Base-by-base conservation (phyloP, 2,113 vertebrate genomes). In the Heliornis fulica region DNA sequence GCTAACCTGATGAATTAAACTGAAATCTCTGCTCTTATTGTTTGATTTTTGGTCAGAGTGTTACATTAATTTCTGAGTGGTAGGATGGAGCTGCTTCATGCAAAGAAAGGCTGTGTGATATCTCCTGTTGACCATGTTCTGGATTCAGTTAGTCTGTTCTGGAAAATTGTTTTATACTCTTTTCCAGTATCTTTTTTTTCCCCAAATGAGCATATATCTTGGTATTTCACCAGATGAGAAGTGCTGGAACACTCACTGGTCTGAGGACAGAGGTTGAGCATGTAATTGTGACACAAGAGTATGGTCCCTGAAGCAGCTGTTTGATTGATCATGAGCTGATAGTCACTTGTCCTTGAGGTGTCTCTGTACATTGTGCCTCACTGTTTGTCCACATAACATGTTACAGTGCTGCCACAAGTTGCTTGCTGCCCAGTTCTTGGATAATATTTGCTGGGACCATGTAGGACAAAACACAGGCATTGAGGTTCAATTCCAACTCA, bases 181-280 rank as follows among this genome's bases (percentile, higher is more conserved):
- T 5, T 64, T 71, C 13, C 13, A 26, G 2, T 41, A 9, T 13
- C 16, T 29, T 45, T 66, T 66, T 45, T 12, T 2, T 6, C 0
- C 3, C 3, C 8, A n/a, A 13, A 4, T 46, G 11, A 20, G 22
- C 5, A 1, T 68, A 0, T 56, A 21, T 64, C 4, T 51, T 68
- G 22, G 7, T 75, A 51, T 45, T 93, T 45, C 7, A 0, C 59
- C 83, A 29, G 15, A 18, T n/a, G 20, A 54, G 20, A 84, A 32
- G 45, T 48, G 4, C n/a, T 89, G 54, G 29, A 40, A n/a, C 59
- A 77, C 10, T 9, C 19, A 9, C 22, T 53, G 18, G 5, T 78
- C 19, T 74, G 56, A 92, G 38, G 51, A 59, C 32, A 40, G 70
- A 68, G 50, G 19, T 31, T 22, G 66, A 61, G 19, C 19, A 45